Evolutionary conservation across 2,113 vertebrate genomes (phyloP).

Genomic region (Deroptyus accipitrinus): DNA sequence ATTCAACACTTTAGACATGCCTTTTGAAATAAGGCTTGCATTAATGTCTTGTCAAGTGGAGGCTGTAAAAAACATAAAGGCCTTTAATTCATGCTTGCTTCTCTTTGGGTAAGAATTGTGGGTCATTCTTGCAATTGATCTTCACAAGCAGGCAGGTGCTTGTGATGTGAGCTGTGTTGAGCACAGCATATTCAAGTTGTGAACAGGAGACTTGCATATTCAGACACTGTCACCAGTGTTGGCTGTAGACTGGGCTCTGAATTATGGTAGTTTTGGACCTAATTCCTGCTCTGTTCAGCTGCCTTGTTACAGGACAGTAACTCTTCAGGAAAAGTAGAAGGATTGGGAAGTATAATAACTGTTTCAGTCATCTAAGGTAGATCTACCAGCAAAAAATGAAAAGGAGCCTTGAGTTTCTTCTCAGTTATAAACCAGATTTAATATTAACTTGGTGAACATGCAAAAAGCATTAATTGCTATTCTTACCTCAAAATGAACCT

Average conservation of each 20-base stretch:
- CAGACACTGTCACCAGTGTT: not conserved
- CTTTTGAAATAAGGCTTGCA: not conserved
- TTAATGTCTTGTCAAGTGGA: not conserved
- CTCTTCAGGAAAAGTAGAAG: not conserved
- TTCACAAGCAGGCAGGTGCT: not conserved
- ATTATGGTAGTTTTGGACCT: not conserved
- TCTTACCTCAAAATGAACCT: not conserved
- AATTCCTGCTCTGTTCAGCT: not conserved
- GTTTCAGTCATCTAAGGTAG: accelerated
- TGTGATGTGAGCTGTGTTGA: not conserved
- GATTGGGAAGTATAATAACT: not conserved
- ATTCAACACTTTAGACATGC: not conserved
- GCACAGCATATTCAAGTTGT: not conserved
- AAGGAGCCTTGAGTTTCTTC: not conserved
- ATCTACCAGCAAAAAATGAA: not conserved
- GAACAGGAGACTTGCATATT: not conserved
- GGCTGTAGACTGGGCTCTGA: not conserved
- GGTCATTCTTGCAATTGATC: not conserved
- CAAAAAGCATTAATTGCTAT: not conserved
- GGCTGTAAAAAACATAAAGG: not conserved
- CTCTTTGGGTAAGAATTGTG: not conserved
- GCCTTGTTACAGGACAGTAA: not conserved
- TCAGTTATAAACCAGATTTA: not conserved
- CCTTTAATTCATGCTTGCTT: accelerated
- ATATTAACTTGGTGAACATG: not conserved